Conservation (phyloP, 2,888 invertebrate genomes). For the Lepeophtheirus nordmannii region DNA sequence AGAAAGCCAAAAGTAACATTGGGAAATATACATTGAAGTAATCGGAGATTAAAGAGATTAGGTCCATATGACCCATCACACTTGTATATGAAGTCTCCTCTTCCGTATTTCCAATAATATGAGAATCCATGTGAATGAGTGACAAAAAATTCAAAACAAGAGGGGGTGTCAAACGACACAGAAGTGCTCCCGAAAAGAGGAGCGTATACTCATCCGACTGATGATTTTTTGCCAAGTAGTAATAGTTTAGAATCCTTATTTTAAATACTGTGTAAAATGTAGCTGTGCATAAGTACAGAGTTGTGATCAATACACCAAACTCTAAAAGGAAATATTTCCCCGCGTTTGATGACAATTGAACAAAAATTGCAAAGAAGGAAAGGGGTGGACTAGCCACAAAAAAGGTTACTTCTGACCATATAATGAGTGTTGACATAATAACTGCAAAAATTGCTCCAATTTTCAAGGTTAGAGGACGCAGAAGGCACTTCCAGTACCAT, state of each 20-base stretch:
- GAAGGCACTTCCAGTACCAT: slow-evolving; percentile 89
- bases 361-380: slow-evolving; percentile 87
- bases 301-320: slow-evolving; percentile 73
- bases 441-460: slow-evolving; percentile 49
- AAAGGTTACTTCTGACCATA: slow-evolving; percentile 99
- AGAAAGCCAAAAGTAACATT: slow-evolving; percentile 81
- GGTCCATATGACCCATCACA: slow-evolving; percentile 99
- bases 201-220: slow-evolving; percentile 97
- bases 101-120: slow-evolving; percentile 52
- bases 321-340: slow-evolving; percentile 91
- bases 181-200: slow-evolving; percentile 66
- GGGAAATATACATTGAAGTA: slow-evolving; percentile 99
- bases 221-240: slow-evolving; percentile 91
- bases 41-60: slow-evolving; percentile 84
- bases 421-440: slow-evolving; percentile 68
- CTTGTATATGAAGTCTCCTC: slow-evolving; percentile 31
- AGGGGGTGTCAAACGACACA: slow-evolving; percentile 72
- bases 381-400: slow-evolving; percentile 80
- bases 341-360: slow-evolving; percentile 57
- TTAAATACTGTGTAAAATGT: slow-evolving; percentile 95
- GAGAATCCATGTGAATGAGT: slow-evolving; percentile 93
- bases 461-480: slow-evolving; percentile 39
- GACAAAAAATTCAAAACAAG: slow-evolving; percentile 96
- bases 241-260: slow-evolving; percentile 84
- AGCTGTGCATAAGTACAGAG: slow-evolving; percentile 89